Percentiles rank a stretch among this genome's conserved stretches.
Conservation (phyloP, 2,888 invertebrate species). For the Taenaris catops region DNA sequence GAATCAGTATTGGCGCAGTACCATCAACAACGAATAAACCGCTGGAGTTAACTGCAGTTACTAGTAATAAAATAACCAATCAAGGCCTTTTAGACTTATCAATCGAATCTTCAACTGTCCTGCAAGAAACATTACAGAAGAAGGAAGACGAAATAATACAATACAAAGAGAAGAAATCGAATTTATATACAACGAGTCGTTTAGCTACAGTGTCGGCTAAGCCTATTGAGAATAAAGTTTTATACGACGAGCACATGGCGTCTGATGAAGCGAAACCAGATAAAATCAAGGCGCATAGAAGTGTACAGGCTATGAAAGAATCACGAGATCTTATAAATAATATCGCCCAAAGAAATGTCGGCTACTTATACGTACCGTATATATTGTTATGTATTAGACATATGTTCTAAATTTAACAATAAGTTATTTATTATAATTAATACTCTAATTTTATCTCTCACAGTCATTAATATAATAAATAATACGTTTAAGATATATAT, state of each 20-base stretch:
- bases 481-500: slow-evolving; percentile 38
- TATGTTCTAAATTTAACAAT: slow-evolving; percentile 19
- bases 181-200: slow-evolving; percentile 50
- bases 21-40: slow-evolving; percentile 12
- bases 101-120: slow-evolving; percentile 2
- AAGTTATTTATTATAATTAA: slow-evolving; percentile 29
- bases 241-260: slow-evolving; percentile 53
- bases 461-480: slow-evolving; percentile 66
- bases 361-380: slow-evolving; percentile 32
- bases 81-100: slow-evolving; percentile 31
- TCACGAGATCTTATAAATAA: slow-evolving; percentile 27
- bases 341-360: slow-evolving; percentile 33
- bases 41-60: slow-evolving; percentile 4
- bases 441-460: slow-evolving; percentile 40
- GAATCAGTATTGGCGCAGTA: slow-evolving; percentile 18
- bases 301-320: slow-evolving; percentile 37
- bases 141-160: too few species aligned
- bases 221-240: slow-evolving; percentile 42
- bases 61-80: slow-evolving; percentile 19
- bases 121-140: too few species aligned
- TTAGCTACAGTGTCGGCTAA: slow-evolving; percentile 66
- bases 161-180: slow-evolving; percentile 25
- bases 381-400: slow-evolving; percentile 37
- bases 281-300: slow-evolving; percentile 49
- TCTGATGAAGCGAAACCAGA: slow-evolving; percentile 66